These are phyloP conservation scores for Smithornis capensis DNA, from an alignment of 2,113 vertebrate genomes.

Conservation along the genomic window DNA sequence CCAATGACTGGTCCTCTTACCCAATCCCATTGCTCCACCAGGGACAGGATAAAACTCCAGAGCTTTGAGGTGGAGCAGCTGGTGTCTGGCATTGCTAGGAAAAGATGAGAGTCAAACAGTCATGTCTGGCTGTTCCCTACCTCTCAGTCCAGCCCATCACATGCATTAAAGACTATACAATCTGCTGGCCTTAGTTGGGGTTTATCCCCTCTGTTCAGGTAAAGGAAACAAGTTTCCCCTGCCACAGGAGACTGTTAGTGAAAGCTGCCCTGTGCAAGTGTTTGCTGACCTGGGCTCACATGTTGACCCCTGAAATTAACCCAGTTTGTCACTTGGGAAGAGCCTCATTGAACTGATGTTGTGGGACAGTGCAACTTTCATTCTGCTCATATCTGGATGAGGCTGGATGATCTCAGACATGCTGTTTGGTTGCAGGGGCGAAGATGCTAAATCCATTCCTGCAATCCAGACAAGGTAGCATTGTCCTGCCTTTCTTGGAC, in stretches of 20 bases:
- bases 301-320: slow-evolving; percentile 18
- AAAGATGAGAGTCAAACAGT: not conserved
- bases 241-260: not conserved
- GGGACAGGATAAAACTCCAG: not conserved
- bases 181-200: not conserved
- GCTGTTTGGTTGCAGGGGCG: not conserved
- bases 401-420: not conserved
- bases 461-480: not conserved
- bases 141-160: not conserved
- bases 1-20: not conserved
- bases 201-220: not conserved
- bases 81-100: not conserved
- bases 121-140: not conserved
- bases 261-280: not conserved
- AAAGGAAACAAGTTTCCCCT: not conserved
- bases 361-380: not conserved
- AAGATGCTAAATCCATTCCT: not conserved
- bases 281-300: not conserved
- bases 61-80: not conserved
- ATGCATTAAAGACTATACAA: not conserved
- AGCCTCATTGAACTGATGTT: not conserved
- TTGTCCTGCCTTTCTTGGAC: not conserved
- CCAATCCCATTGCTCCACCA: not conserved
- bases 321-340: not conserved
- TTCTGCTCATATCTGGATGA: not conserved